A percentile compares a stretch with the other conserved stretches of the same genome.
Evolutionary conservation across 2,113 vertebrate species (phyloP).

Genomic region (Scortum barcoo): DNA sequence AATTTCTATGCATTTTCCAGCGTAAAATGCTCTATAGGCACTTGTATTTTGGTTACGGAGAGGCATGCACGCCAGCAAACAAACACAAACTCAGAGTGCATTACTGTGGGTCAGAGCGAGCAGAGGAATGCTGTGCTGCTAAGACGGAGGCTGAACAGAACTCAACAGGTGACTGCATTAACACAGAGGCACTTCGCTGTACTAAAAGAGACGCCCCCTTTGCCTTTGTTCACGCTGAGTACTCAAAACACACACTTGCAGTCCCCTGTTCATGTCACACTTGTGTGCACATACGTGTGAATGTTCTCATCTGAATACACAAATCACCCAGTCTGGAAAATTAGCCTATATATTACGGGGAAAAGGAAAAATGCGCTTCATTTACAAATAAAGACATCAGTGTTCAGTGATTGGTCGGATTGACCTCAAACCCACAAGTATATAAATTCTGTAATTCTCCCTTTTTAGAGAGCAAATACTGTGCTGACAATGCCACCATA

Average conservation of each 20-base stretch:
- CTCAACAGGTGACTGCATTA: slow-evolving; percentile 73
- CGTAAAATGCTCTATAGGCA: not conserved
- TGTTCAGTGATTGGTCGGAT: not conserved
- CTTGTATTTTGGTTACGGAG: not conserved
- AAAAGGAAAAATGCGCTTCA: not conserved
- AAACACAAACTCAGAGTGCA: slow-evolving; percentile 10
- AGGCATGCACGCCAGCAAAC: not conserved
- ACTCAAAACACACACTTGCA: slow-evolving; percentile 18
- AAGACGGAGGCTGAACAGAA: slow-evolving; percentile 51
- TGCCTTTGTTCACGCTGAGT: slow-evolving; percentile 28
- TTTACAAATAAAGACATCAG: not conserved
- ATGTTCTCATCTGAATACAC: not conserved
- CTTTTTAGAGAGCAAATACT: not conserved
- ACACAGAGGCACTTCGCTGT: slow-evolving; percentile 1
- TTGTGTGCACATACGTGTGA: not conserved
- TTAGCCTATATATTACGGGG: too few relatives aligned
- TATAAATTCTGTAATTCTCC: not conserved
- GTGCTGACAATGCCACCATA: not conserved
- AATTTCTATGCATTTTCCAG: not conserved
- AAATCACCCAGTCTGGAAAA: not conserved
- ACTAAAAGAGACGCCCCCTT: not conserved
- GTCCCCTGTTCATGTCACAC: not conserved
- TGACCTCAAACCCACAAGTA: not conserved
- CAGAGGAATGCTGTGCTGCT: slow-evolving; percentile 41
- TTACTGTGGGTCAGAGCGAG: slow-evolving; percentile 40